These are phyloP conservation scores for Pyrocephalus nanus DNA, from an alignment of 2,797 vertebrate genomes.

Conservation along the genomic window DNA sequence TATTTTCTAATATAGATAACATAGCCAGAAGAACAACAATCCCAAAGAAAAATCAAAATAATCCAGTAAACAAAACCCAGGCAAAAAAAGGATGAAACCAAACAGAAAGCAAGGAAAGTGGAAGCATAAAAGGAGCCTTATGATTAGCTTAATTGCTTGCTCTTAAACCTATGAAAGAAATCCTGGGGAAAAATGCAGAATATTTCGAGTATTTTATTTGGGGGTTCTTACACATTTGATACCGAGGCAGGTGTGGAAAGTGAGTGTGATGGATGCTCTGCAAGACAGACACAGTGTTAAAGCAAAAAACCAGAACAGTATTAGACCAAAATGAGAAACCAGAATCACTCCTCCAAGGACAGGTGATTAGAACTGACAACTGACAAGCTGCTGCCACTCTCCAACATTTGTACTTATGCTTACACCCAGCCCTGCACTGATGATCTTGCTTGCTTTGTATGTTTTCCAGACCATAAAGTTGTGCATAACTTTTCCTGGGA, in stretches of 20 bases:
- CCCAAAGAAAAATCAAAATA: not conserved
- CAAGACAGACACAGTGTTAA: not conserved
- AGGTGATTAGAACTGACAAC: not conserved
- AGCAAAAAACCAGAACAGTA: not conserved
- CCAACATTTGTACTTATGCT: not conserved
- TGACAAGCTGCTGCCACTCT: not conserved
- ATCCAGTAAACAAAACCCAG: not conserved
- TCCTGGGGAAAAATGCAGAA: not conserved
- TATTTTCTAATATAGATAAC: not conserved
- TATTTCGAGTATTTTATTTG: not conserved
- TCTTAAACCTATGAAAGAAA: not conserved
- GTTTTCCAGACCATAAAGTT: not conserved
- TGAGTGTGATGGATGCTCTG: not conserved
- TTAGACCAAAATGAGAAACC: not conserved
- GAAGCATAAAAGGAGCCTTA: not conserved
- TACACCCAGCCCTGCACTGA: not conserved
- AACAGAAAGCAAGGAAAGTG: not conserved
- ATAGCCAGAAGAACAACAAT: not conserved
- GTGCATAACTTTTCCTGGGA: not conserved
- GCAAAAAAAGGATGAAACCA: not conserved
- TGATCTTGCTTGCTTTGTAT: not conserved
- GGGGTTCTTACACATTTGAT: not conserved
- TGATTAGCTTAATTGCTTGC: not conserved
- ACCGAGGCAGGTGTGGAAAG: not conserved
- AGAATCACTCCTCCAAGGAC: not conserved